These are phyloP conservation scores for Galemys pyrenaicus DNA, from an alignment of 2,113 vertebrate species.

Conservation along the genomic window DNA sequence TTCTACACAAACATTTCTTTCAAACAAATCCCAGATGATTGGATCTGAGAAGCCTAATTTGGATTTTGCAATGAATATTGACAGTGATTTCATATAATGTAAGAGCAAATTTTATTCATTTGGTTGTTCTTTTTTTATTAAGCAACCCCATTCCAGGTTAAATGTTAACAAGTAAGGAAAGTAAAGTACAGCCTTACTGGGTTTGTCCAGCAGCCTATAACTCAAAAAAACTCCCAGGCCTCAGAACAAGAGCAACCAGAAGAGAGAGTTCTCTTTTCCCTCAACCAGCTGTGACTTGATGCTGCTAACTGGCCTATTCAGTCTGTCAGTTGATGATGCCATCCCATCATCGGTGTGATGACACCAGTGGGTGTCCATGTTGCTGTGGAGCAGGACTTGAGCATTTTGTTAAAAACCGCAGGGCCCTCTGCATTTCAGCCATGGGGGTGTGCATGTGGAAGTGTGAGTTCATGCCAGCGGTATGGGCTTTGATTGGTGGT, in stretches of 20 bases:
- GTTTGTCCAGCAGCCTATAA: not conserved
- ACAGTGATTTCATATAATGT: not conserved
- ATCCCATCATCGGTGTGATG: no score
- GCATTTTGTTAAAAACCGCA: not conserved
- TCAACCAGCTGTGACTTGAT: not conserved
- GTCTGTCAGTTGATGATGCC: not conserved
- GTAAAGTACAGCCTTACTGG: not conserved
- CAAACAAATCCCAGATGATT: not conserved
- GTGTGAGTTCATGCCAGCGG: not conserved
- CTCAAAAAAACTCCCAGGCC: not conserved
- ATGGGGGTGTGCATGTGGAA: not conserved
- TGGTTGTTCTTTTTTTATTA: slow-evolving; percentile 44
- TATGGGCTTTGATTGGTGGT: not conserved
- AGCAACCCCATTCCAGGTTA: not conserved
- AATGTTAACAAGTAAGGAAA: not conserved
- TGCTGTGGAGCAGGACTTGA: not conserved
- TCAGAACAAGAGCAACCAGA: not conserved
- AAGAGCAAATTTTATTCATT: slow-evolving; percentile 2
- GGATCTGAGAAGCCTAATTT: not conserved
- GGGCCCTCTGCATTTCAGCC: not conserved
- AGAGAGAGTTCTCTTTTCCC: not conserved
- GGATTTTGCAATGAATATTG: slow-evolving; percentile 18
- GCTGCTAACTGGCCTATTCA: not conserved
- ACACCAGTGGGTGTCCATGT: not conserved
- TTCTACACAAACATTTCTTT: not conserved